Base-by-base conservation (phyloP, 2,113 vertebrate species). In the Myotis davidii region DNA sequence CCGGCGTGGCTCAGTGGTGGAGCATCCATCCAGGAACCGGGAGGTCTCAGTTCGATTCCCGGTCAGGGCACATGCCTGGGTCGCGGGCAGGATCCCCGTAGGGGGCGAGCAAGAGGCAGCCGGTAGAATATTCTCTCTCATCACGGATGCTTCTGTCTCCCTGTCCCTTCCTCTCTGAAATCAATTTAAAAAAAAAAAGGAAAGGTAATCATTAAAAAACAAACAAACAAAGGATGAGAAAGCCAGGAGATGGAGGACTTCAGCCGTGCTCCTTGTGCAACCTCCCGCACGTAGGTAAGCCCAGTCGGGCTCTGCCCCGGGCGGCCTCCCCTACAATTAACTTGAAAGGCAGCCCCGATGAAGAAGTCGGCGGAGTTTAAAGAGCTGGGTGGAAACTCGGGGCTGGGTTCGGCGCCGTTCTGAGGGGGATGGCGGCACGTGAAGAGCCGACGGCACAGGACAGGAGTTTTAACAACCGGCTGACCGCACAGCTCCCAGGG, bases 291-390 rank as follows among this genome's bases (percentile, higher is more conserved):
- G 27, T 67, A 50, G 88, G 94, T 83, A 78, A 93, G 52, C 20
- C 76, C 54, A 85, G 20, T 3, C 79, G 82, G 86, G 29, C 54
- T 64, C 69, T 78, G 27, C 18, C 74, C 64, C 54, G 95, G 54
- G 42, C 70, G 37, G 93, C 83, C 42, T 74, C 37, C 92, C 76
- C 84, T 92, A 6, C 88, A 96, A 95, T 97, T 97, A 77, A 56
- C 77, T 87, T 94, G 90, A 96, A 95, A 92, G 87, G 45, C 67
- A 90, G 85, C 52, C 37, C 37, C 6, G 20, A 6, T 5, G 42
- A 90, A 86, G 85, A 93, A 82, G 65, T 61, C 52, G 45, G 72
- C 69, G 78, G 73, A 73, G 95, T 92, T 77, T 56, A 83, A 94
- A 94, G n/a, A 88, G n/a, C 85, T 82, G 29, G 18, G 78, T 88